A percentile compares a stretch with the other conserved stretches of the same genome.
Evolutionary conservation across 2,113 vertebrate genomes (phyloP).

Genomic region (Atlantisia rogersi): DNA sequence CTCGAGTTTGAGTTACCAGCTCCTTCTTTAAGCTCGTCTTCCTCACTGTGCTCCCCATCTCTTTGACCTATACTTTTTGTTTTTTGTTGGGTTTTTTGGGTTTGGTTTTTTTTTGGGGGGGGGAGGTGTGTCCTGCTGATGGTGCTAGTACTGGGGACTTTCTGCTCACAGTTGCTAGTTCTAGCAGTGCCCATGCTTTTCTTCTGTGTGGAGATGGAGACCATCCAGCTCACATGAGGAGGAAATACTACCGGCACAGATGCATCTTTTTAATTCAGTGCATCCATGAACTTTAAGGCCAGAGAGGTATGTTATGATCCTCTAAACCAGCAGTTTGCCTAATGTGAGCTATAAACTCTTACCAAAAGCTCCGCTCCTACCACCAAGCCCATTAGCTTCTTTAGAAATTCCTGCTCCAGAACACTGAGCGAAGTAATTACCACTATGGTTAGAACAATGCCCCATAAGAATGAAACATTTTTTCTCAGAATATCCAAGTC

Average conservation of each 20-base stretch:
- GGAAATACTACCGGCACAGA: neutral
- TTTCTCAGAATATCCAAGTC: constrained; percentile 5
- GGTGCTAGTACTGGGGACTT: neutral
- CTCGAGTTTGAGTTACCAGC: neutral
- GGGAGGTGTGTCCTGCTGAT: neutral
- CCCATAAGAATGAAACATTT: constrained; percentile 32
- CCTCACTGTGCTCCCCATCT: neutral
- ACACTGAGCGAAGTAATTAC: constrained; percentile 6
- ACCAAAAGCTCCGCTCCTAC: neutral
- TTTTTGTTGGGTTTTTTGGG: too few species aligned
- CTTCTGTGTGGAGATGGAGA: neutral
- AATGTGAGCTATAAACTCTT: constrained; percentile 4
- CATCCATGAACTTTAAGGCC: neutral
- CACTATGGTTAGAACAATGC: constrained; percentile 29
- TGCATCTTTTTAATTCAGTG: constrained; percentile 3
- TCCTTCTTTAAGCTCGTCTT: neutral
- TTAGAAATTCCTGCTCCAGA: constrained; percentile 42
- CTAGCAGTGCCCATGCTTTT: neutral
- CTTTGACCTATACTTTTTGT: neutral
- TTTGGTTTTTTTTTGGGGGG: neutral
- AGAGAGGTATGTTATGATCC: constrained; percentile 2
- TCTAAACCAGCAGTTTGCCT: constrained; percentile 29
- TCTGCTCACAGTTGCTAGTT: neutral
- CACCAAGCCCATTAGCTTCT: constrained; percentile 9
- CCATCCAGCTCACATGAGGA: neutral